A percentile compares a stretch with the other conserved stretches of the same genome.
Evolutionary conservation across 2,113 vertebrate genomes (phyloP).

Genomic region (cattle (Bos taurus)): DNA sequence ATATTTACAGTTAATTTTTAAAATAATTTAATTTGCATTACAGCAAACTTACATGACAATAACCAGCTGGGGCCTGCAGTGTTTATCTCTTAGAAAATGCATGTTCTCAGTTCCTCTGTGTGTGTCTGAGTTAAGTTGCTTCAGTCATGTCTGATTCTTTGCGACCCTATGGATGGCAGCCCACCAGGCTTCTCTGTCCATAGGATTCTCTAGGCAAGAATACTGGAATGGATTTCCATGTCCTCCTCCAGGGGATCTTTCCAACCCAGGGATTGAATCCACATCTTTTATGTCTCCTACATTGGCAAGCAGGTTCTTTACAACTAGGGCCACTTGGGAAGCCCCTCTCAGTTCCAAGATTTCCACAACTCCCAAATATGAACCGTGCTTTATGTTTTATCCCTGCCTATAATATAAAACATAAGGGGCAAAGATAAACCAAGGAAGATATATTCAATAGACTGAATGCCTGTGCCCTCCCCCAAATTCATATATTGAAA

Average conservation of each 20-base stretch:
- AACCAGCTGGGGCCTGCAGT: not conserved
- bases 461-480: not conserved
- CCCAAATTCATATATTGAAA: not conserved
- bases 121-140: not conserved
- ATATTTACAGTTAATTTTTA: not conserved
- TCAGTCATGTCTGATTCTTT: not conserved
- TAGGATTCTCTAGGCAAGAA: not conserved
- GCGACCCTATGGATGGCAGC: not conserved
- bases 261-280: rapidly evolving
- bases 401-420: not conserved
- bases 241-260: not conserved
- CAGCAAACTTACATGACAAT: not conserved
- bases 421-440: not conserved
- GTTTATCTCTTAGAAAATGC: not conserved
- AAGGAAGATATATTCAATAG: not conserved
- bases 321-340: not conserved
- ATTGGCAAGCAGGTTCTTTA: not conserved
- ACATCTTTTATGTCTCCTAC: not conserved
- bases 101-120: not conserved
- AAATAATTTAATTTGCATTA: not conserved
- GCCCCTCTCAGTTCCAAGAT: not conserved
- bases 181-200: not conserved
- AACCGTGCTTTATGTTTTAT: not conserved
- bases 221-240: not conserved
- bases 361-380: not conserved